phyloP scores from a whole-genome alignment of 2,113 vertebrate genomes.

The Suncus etruscus region DNA sequence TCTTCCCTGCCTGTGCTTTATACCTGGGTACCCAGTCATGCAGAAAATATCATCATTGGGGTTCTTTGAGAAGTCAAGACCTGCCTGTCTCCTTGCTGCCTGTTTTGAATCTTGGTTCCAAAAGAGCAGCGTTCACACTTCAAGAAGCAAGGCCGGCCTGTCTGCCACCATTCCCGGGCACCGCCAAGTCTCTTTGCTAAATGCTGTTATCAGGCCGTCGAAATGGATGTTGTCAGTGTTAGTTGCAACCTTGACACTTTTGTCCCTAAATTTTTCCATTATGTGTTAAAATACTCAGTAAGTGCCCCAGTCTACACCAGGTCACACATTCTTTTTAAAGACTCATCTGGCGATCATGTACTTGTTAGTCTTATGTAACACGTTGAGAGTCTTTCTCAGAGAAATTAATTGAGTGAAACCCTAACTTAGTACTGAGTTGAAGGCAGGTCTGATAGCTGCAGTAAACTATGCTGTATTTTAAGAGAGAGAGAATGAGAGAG shows the following conservation, averaged over 20 bases:
- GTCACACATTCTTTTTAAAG: conserved; percentile 66
- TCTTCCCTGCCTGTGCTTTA: background rate
- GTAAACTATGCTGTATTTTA: background rate
- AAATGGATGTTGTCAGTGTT: conserved; percentile 16
- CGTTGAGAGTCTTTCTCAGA: conserved; percentile 43
- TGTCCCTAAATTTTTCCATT: background rate
- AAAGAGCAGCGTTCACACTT: background rate
- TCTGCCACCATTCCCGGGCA: background rate
- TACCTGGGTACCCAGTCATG: background rate
- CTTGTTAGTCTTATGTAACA: conserved; percentile 69
- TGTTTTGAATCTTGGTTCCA: conserved; percentile 31
- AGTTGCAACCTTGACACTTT: background rate
- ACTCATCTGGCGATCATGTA: conserved; percentile 31
- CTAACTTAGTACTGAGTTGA: background rate
- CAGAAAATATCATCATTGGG: background rate
- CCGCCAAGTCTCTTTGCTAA: background rate
- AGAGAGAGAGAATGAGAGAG: no score
- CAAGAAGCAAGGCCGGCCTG: background rate
- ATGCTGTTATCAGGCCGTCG: background rate
- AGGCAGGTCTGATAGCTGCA: background rate
- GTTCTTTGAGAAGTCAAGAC: background rate
- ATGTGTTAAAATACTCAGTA: conserved; percentile 59
- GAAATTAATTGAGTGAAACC: conserved; percentile 44
- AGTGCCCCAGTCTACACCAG: background rate
- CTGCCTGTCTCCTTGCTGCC: background rate